Evolutionary conservation across 2,888 invertebrate genomes (phyloP).

Genomic region (Caenorhabditis doughertyi): DNA sequence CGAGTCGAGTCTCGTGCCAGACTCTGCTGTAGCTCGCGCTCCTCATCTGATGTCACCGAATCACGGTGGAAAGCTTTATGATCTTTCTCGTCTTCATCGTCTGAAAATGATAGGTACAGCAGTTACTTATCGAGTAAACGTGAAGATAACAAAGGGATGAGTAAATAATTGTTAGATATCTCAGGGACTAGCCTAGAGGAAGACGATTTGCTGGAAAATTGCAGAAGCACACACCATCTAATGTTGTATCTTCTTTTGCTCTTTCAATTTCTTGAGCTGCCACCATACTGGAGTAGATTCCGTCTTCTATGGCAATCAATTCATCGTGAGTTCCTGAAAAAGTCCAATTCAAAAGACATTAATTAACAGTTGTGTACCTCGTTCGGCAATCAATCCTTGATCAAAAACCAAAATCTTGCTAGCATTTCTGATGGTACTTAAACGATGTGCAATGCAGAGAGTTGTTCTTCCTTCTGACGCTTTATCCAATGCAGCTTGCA

Average conservation of each 20-base stretch:
- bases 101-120: conserved; percentile 32
- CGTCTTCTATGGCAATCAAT: conserved; percentile 86
- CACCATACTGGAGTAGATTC: conserved; percentile 87
- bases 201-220: conserved; percentile 64
- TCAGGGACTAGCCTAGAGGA: conserved; percentile 65
- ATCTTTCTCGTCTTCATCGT: conserved; percentile 61
- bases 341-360: neutral
- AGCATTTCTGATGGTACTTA: conserved; percentile 84
- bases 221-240: conserved; percentile 71
- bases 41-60: conserved; percentile 62
- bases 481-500: conserved; percentile 88
- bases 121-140: neutral
- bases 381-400: conserved; percentile 82
- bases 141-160: conserved; percentile 5
- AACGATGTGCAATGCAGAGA: conserved; percentile 84
- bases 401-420: conserved; percentile 84
- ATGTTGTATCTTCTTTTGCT: conserved; percentile 71
- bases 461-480: conserved; percentile 83
- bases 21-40: conserved; percentile 62
- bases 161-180: conserved; percentile 31
- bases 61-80: conserved; percentile 53
- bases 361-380: conserved; percentile 49
- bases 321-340: conserved; percentile 88
- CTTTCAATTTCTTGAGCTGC: conserved; percentile 78
- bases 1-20: conserved; percentile 68